These are phyloP conservation scores for Apogon hyalosoma DNA, from an alignment of 2,797 vertebrate genomes.

Conservation along the genomic window DNA sequence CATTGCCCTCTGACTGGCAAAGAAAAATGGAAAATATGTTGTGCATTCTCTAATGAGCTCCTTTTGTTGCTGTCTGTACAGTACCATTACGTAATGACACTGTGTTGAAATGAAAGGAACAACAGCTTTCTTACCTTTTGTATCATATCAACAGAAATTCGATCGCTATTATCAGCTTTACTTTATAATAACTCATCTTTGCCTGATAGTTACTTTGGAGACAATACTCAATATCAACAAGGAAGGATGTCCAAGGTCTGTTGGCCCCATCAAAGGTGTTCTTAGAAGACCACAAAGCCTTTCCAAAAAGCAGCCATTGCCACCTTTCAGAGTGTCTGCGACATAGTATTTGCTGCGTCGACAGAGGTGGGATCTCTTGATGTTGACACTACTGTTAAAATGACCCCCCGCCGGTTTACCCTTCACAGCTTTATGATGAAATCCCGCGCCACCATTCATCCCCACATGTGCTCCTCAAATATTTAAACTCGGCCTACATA, in stretches of 20 bases:
- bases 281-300: constrained; percentile 70
- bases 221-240: constrained; percentile 27
- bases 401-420: constrained; percentile 77
- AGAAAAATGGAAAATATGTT: constrained; percentile 45
- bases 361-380: constrained; percentile 65
- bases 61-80: constrained; percentile 41
- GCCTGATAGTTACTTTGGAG: constrained; percentile 54
- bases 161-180: constrained; percentile 13
- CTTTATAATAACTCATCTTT: constrained; percentile 36
- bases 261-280: constrained; percentile 67
- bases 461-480: constrained; percentile 85
- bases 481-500: constrained; percentile 82
- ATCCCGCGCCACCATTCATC: constrained; percentile 81
- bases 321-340: constrained; percentile 55
- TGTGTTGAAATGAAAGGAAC: constrained; percentile 44
- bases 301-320: constrained; percentile 75
- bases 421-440: constrained; percentile 84
- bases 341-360: constrained; percentile 83
- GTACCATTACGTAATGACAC: constrained; percentile 53
- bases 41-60: constrained; percentile 12
- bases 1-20: constrained; percentile 18
- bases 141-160: constrained; percentile 20
- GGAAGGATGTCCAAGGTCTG: constrained; percentile 45
- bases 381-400: constrained; percentile 85
- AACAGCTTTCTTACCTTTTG: constrained; percentile 56